Conservation (phyloP, 2,888 invertebrate species). For the Hirtodrosophila cameraria region DNA sequence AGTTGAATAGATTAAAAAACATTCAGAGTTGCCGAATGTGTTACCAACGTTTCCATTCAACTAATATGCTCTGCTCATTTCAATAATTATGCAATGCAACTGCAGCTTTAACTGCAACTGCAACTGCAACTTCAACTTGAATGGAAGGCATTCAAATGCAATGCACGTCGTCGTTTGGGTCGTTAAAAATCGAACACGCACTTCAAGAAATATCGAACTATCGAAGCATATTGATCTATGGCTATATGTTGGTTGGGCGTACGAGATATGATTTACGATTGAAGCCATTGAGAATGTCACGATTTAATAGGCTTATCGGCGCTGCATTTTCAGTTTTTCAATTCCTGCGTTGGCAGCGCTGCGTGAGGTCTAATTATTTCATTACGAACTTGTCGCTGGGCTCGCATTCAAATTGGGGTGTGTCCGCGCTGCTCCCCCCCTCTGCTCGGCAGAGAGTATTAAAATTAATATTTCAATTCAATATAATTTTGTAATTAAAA, state of each 20-base stretch:
- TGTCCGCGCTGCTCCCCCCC: conserved; percentile 9
- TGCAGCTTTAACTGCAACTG: conserved; percentile 38
- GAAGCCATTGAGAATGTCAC: conserved; percentile 78
- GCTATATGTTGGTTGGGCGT: conserved; percentile 32
- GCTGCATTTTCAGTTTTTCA: conserved; percentile 40
- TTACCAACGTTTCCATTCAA: conserved; percentile 3
- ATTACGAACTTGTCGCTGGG: conserved; percentile 62
- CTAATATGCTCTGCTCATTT: conserved; percentile 4
- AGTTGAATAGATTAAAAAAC: too few species aligned
- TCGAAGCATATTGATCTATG: conserved; percentile 76
- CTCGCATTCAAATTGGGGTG: conserved; percentile 14
- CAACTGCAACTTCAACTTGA: conserved; percentile 10
- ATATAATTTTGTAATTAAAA: conserved; percentile 71
- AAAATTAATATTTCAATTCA: conserved; percentile 34
- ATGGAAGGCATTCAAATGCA: conserved; percentile 59
- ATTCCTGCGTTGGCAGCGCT: conserved; percentile 54
- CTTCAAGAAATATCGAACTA: conserved; percentile 61
- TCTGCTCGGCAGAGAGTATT: background rate
- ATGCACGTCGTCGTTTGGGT: conserved; percentile 69
- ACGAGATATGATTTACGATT: conserved; percentile 77
- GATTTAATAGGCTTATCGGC: conserved; percentile 78
- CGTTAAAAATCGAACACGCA: conserved; percentile 81
- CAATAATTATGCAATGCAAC: conserved; percentile 40
- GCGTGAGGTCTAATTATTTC: conserved; percentile 80
- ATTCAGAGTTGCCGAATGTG: too few species aligned